A percentile compares a stretch with the other conserved stretches of the same genome.
phyloP scores from a whole-genome alignment of 1,140 invertebrate genomes.

The Lamellibrachia luymesi region DNA sequence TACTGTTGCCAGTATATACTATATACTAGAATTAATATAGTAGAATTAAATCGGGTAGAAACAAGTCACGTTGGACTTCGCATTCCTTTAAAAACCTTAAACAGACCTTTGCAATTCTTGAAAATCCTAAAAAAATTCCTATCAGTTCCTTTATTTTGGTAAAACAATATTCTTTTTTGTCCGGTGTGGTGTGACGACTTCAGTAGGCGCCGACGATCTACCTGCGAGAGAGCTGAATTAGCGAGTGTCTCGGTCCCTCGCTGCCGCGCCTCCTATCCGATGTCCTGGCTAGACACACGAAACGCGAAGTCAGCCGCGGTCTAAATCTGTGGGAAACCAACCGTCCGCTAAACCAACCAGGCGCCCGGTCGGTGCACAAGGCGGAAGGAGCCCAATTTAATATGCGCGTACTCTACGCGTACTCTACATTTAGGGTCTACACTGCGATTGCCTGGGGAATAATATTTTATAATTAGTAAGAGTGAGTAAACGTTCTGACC shows the following conservation, averaged over 20 bases:
- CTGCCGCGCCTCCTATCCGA: background rate
- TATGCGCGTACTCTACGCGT: background rate
- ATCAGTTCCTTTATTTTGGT: too few species aligned
- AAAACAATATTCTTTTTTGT: too few species aligned
- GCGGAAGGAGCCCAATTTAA: background rate
- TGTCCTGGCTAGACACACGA: background rate
- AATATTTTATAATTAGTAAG: background rate
- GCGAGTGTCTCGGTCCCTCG: background rate
- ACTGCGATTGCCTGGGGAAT: background rate
- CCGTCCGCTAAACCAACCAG: background rate
- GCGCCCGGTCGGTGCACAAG: background rate
- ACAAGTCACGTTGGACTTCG: too few species aligned
- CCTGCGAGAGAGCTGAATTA: background rate
- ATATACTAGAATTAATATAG: too few species aligned
- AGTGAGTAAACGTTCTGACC: background rate
- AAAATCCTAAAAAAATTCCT: too few species aligned
- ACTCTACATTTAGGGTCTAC: background rate
- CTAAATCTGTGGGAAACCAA: background rate
- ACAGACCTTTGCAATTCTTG: too few species aligned
- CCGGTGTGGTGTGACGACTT: too few species aligned
- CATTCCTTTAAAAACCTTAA: too few species aligned
- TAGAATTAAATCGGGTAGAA: too few species aligned
- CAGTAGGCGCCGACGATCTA: background rate
- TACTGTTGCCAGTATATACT: too few species aligned
- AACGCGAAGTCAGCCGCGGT: background rate